These are phyloP conservation scores for Coecobrya sp. DNA, from an alignment of 2,888 invertebrate species.

Conservation along the genomic window DNA sequence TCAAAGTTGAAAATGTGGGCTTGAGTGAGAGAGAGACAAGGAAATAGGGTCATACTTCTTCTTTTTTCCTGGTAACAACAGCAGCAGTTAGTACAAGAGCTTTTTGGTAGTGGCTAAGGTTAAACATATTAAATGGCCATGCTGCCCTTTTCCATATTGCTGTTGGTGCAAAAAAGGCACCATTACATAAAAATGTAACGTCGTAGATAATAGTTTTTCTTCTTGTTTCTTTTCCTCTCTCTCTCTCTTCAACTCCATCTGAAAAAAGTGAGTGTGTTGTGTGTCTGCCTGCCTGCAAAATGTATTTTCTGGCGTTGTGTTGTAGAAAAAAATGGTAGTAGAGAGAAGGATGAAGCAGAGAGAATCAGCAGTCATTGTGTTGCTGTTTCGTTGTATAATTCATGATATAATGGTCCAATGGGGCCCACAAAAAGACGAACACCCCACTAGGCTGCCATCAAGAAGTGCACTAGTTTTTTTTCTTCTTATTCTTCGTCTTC, in stretches of 20 bases:
- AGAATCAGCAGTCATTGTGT: slow-evolving; percentile 72
- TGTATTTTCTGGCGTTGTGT: slow-evolving; percentile 42
- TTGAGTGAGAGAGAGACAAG: not conserved
- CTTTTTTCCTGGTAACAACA: not conserved
- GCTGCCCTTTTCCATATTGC: slow-evolving; percentile 20
- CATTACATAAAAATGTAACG: slow-evolving; percentile 30
- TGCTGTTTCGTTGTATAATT: slow-evolving; percentile 77
- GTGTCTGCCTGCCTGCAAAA: slow-evolving; percentile 31
- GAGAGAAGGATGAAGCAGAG: slow-evolving; percentile 42
- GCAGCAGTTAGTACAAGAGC: not conserved
- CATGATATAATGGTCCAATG: slow-evolving; percentile 81
- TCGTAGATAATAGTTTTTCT: slow-evolving; percentile 45
- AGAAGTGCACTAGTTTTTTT: slow-evolving; percentile 61
- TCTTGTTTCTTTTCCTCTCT: not conserved
- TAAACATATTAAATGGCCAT: slow-evolving; percentile 42
- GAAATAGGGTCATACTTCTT: slow-evolving; percentile 10
- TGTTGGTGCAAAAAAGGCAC: not conserved
- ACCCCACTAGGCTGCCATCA: slow-evolving; percentile 79
- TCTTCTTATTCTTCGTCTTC: slow-evolving; percentile 22
- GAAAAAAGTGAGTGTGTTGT: slow-evolving; percentile 30
- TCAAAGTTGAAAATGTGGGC: slow-evolving; percentile 22
- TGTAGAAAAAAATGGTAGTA: not conserved
- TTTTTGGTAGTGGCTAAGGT: slow-evolving; percentile 12
- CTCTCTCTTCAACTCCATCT: not conserved
- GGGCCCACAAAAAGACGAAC: slow-evolving; percentile 80